Percentiles rank a stretch among this genome's conserved stretches.
phyloP scores from a whole-genome alignment of 2,888 invertebrate species.

The Autographa pulchrina region DNA sequence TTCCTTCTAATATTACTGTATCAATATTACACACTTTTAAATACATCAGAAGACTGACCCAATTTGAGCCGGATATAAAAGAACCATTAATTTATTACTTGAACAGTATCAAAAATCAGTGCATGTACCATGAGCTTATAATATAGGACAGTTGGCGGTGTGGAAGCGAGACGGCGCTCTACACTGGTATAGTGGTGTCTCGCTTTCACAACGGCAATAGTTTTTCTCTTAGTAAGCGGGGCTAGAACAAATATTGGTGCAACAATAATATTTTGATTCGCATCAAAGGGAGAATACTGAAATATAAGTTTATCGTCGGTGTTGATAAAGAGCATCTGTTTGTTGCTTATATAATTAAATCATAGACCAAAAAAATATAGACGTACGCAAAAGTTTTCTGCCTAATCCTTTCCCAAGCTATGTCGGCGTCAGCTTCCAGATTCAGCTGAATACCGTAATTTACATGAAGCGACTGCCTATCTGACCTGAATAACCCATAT shows the following conservation, averaged over 20 bases:
- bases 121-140: no score
- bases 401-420: no score
- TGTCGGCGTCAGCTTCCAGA: no score
- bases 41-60: background rate
- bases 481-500: no score
- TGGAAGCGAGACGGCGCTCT: no score
- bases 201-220: no score
- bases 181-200: no score
- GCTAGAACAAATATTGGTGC: constrained; percentile 34
- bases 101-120: constrained; percentile 43
- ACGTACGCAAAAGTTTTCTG: background rate
- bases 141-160: no score
- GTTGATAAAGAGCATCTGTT: constrained; percentile 40
- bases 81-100: constrained; percentile 23
- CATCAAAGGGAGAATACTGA: constrained; percentile 44
- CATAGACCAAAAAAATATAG: background rate
- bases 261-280: constrained; percentile 29
- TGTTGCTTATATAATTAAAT: constrained; percentile 15
- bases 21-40: constrained; percentile 2
- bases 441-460: no score
- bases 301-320: constrained; percentile 24
- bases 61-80: background rate
- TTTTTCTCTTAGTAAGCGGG: no score
- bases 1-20: background rate
- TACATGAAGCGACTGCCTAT: no score